These are phyloP conservation scores for Melanotaenia boesemani DNA, from an alignment of 2,797 vertebrate species.

Conservation along the genomic window DNA sequence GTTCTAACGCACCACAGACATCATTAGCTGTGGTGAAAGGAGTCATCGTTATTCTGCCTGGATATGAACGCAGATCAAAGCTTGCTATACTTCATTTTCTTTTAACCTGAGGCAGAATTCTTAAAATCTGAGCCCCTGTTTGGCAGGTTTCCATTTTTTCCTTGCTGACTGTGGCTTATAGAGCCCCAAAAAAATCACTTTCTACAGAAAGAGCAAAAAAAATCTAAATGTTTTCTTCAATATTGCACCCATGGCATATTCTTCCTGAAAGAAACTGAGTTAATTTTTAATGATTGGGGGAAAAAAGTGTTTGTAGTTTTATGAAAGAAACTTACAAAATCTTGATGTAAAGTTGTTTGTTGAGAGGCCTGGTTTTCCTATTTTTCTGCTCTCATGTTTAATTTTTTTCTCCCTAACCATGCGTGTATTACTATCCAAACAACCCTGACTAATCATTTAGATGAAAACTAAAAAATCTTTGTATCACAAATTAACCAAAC, in stretches of 20 bases:
- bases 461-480: neutral
- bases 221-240: constrained; percentile 51
- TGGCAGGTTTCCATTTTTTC: constrained; percentile 65
- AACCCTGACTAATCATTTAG: neutral
- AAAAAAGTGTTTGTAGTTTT: constrained; percentile 27
- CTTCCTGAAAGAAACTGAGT: constrained; percentile 17
- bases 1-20: constrained; percentile 55
- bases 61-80: constrained; percentile 79
- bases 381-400: too few species aligned
- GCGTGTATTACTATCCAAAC: neutral
- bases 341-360: constrained; percentile 6
- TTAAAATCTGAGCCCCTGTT: constrained; percentile 60
- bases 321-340: constrained; percentile 27
- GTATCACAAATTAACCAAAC: neutral
- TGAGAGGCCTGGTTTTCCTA: neutral
- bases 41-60: constrained; percentile 71
- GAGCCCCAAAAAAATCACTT: constrained; percentile 60
- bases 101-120: constrained; percentile 72
- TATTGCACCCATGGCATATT: constrained; percentile 41
- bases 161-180: constrained; percentile 37
- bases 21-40: constrained; percentile 70
- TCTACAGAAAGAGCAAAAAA: constrained; percentile 39
- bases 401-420: neutral
- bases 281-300: constrained; percentile 58
- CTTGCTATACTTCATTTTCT: constrained; percentile 54